Evolutionary conservation across 1,140 invertebrate species (phyloP).

Genomic region (Trypoxylus dichotomus): DNA sequence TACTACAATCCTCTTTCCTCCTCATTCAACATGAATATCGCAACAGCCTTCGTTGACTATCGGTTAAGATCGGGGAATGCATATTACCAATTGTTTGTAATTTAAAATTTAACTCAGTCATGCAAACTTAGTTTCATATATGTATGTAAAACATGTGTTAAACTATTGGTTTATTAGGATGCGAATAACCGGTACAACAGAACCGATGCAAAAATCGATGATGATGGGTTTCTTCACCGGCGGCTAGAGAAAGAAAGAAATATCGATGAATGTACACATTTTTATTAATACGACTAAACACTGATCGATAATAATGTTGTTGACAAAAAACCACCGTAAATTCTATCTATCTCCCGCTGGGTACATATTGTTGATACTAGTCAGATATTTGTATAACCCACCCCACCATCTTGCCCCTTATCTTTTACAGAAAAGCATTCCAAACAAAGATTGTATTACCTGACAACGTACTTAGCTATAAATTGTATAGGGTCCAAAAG

Average conservation of each 20-base stretch:
- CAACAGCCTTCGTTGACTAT: slow-evolving; percentile 36
- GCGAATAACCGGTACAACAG: slow-evolving; percentile 45
- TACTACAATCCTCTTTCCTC: not conserved
- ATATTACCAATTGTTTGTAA: slow-evolving; percentile 46
- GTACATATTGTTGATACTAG: slow-evolving; percentile 51
- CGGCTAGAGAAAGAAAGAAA: slow-evolving; percentile 19
- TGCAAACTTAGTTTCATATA: slow-evolving; percentile 49
- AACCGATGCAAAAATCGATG: not conserved
- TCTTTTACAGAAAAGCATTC: slow-evolving; percentile 52
- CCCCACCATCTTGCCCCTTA: slow-evolving; percentile 51
- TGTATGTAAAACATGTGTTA: slow-evolving; percentile 47
- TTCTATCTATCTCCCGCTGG: slow-evolving; percentile 26
- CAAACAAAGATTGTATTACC: slow-evolving; percentile 56
- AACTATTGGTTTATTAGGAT: slow-evolving; percentile 48
- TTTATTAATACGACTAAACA: not conserved
- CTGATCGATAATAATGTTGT: slow-evolving; percentile 10
- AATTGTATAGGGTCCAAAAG: slow-evolving; percentile 57
- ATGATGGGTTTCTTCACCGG: slow-evolving; percentile 34
- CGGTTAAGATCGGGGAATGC: slow-evolving; percentile 49
- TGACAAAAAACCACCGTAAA: slow-evolving; percentile 51
- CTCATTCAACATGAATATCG: not conserved
- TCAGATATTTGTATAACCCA: slow-evolving; percentile 52
- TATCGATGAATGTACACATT: slow-evolving; percentile 25
- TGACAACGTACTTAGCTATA: slow-evolving; percentile 56
- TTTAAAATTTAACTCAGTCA: slow-evolving; percentile 37